These are phyloP conservation scores for Synergus itoensis DNA, from an alignment of 2,888 invertebrate genomes.

Conservation along the genomic window DNA sequence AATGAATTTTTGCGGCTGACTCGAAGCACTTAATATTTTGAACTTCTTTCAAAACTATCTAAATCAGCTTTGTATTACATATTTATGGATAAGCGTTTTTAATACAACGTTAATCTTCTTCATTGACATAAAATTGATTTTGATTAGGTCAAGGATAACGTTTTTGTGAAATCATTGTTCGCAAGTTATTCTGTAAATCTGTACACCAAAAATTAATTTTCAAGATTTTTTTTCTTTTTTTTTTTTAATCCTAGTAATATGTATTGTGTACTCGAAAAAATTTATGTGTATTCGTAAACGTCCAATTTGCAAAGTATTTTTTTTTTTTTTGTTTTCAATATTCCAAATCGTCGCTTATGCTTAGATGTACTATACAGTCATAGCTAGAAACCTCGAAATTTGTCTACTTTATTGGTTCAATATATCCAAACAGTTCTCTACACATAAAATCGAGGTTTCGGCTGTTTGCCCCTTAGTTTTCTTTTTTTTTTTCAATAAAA, in stretches of 20 bases:
- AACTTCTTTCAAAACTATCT: constrained; percentile 20
- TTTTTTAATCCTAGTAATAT: constrained; percentile 28
- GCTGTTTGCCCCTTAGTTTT: constrained; percentile 1
- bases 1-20: background rate
- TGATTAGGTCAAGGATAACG: background rate
- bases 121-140: background rate
- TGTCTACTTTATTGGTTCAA: background rate
- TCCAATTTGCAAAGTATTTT: constrained; percentile 2
- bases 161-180: background rate
- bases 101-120: background rate
- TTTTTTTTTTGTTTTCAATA: constrained; percentile 1
- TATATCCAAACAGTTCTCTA: background rate
- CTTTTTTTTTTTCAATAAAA: constrained; percentile 18
- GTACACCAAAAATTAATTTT: background rate
- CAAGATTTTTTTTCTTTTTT: constrained; percentile 22
- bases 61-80: background rate
- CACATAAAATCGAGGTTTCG: constrained; percentile 15
- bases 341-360: constrained; percentile 25
- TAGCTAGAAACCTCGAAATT: constrained; percentile 24
- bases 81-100: background rate
- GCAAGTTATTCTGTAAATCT: background rate
- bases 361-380: constrained; percentile 6
- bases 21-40: constrained; percentile 4
- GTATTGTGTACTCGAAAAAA: constrained; percentile 12
- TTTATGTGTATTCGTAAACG: constrained; percentile 5